phyloP scores from a whole-genome alignment of 2,888 invertebrate species.

The Copidosoma aretas region DNA sequence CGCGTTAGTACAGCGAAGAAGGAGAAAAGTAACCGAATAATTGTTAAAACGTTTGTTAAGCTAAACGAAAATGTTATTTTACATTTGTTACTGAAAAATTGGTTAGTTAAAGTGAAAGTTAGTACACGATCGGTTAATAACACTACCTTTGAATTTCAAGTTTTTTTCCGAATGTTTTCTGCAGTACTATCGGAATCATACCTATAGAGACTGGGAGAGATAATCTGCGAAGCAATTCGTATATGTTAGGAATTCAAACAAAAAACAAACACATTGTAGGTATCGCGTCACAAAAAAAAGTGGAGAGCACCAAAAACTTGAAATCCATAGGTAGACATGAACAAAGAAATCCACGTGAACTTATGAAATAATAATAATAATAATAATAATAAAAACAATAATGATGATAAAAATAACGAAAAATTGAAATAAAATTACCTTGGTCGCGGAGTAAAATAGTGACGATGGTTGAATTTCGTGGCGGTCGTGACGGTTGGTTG shows the following conservation, averaged over 20 bases:
- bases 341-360: conserved; percentile 13
- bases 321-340: conserved; percentile 23
- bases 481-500: conserved; percentile 51
- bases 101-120: too few relatives aligned
- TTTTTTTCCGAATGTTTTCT: conserved; percentile 6
- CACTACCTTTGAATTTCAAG: conserved; percentile 27
- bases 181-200: neutral
- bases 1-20: too few relatives aligned
- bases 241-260: too few relatives aligned
- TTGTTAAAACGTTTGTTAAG: too few relatives aligned
- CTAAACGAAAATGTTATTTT: too few relatives aligned
- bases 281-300: too few relatives aligned
- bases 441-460: conserved; percentile 56
- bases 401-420: conserved; percentile 32
- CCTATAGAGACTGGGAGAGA: neutral
- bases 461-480: conserved; percentile 54
- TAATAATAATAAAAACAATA: too few relatives aligned
- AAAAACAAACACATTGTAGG: too few relatives aligned
- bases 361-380: conserved; percentile 33
- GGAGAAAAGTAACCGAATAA: too few relatives aligned
- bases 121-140: neutral
- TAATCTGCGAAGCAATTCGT: neutral
- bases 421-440: conserved; percentile 53
- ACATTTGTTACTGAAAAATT: too few relatives aligned
- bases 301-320: conserved; percentile 9